phyloP scores from a whole-genome alignment of 1,140 invertebrate genomes.

The Aphelenchoides besseyi region DNA sequence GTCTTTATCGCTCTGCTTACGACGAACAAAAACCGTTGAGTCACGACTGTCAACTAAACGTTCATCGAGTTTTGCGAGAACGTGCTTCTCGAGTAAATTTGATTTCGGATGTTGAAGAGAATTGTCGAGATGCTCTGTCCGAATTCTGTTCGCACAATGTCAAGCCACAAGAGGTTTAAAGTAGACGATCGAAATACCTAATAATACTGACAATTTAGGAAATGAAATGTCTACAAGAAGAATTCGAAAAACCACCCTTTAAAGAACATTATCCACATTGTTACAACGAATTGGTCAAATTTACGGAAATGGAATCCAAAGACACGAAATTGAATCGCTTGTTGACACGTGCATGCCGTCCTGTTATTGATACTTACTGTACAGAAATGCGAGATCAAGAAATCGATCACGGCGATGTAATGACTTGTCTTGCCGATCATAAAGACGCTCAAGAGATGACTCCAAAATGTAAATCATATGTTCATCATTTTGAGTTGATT shows the following conservation, averaged over 20 bases:
- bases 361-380: slow-evolving; percentile 79
- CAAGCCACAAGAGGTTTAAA: slow-evolving; percentile 66
- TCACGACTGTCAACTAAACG: slow-evolving; percentile 70
- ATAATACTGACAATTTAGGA: slow-evolving; percentile 63
- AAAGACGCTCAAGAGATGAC: slow-evolving; percentile 77
- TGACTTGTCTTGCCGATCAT: slow-evolving; percentile 87
- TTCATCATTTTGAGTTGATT: slow-evolving; percentile 81
- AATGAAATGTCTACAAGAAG: slow-evolving; percentile 85
- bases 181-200: slow-evolving; percentile 17
- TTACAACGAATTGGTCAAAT: slow-evolving; percentile 72
- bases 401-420: slow-evolving; percentile 71
- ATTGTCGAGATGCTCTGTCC: slow-evolving; percentile 80
- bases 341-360: slow-evolving; percentile 76
- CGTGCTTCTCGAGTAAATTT: slow-evolving; percentile 85
- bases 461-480: slow-evolving; percentile 82
- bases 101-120: slow-evolving; percentile 85
- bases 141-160: slow-evolving; percentile 78
- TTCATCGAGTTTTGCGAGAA: slow-evolving; percentile 84
- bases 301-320: slow-evolving; percentile 40
- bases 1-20: slow-evolving; percentile 77
- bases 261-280: slow-evolving; percentile 67
- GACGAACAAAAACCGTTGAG: slow-evolving; percentile 66
- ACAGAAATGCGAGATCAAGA: slow-evolving; percentile 72
- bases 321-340: slow-evolving; percentile 68
- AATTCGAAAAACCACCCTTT: slow-evolving; percentile 70